Base-by-base conservation (phyloP, 2,113 vertebrate species). In the Struthidea cinerea region DNA sequence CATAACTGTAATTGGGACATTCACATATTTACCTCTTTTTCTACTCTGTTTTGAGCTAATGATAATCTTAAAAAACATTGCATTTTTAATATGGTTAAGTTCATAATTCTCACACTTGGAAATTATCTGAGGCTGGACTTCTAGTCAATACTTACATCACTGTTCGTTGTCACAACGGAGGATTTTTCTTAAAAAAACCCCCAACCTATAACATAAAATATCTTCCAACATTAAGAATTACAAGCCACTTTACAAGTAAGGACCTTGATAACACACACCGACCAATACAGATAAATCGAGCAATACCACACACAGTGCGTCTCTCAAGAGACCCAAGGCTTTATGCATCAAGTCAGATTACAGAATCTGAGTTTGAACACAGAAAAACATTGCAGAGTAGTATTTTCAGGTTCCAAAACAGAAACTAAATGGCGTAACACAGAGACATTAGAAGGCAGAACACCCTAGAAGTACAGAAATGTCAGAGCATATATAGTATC, bases 281-380 rank as follows among this genome's bases (percentile, higher is more conserved):
- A 71, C 23, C 30, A 81, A 24, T 3, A 55, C 0, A 21, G 35
- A 67, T 13, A 74, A 73, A 84, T 2, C 12, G 6, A 65, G 19
- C 35, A 89, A 65, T 32, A 13, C 6, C 39, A 52, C 10, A 60
- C 4, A 3, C 3, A 52, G 5, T 1, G 7, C 3, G 1, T 10
- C 28, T 70, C 39, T 57, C 8, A 4, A 47, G 27, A 65, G 27
- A 6, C 7, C 23, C n/a, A 47, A 56, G 13, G 16, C 44, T 35
- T 39, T 49, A 33, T 6, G 11, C 10, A 10, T 20, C 44, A 53
- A 79, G 35, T 13, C 53, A 0, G 0, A n/a, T 69, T 52, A 60
- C 5, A 42, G 44, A 22, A 73, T 37, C 35, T 16, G 44, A 64
- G 23, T 37, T 42, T 33, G 10, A 73, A 42, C 4, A 16, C 2